A percentile compares a stretch with the other conserved stretches of the same genome.
phyloP scores from a whole-genome alignment of 2,888 invertebrate genomes.

The Eupithecia abbreviata region DNA sequence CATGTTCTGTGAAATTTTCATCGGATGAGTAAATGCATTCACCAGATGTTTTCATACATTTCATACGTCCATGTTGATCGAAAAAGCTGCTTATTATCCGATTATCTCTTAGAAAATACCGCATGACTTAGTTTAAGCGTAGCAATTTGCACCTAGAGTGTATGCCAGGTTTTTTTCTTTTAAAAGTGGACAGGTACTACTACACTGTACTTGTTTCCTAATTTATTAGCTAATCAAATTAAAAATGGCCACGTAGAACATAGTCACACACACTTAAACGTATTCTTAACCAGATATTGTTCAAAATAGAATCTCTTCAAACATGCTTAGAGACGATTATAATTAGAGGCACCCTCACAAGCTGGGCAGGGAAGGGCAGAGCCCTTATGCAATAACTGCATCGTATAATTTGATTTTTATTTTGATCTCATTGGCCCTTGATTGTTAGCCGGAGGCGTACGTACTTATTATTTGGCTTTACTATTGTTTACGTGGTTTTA shows the following conservation, averaged over 20 bases:
- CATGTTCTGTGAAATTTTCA: background rate
- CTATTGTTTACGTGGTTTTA: constrained; percentile 38
- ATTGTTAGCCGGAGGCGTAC: constrained; percentile 58
- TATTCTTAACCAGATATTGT: background rate
- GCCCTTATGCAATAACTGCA: constrained; percentile 61
- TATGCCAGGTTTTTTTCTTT: background rate
- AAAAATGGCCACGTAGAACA: too few relatives aligned
- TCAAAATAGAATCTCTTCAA: constrained; percentile 38
- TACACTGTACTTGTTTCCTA: background rate
- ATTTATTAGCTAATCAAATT: background rate
- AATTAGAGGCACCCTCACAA: constrained; percentile 53
- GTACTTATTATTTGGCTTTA: constrained; percentile 26
- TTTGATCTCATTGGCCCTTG: constrained; percentile 75
- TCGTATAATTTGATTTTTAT: constrained; percentile 74
- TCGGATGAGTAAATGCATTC: background rate
- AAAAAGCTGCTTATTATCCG: background rate
- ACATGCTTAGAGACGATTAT: constrained; percentile 57
- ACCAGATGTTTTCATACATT: background rate
- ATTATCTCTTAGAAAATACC: background rate
- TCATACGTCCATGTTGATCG: background rate
- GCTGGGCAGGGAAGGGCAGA: constrained; percentile 47
- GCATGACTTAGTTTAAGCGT: background rate
- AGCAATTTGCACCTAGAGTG: background rate
- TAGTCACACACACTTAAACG: background rate
- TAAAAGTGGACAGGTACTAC: too few relatives aligned